phyloP scores from a whole-genome alignment of 64 coral and sea anemone species.

The Astreopora myriophthalma region DNA sequence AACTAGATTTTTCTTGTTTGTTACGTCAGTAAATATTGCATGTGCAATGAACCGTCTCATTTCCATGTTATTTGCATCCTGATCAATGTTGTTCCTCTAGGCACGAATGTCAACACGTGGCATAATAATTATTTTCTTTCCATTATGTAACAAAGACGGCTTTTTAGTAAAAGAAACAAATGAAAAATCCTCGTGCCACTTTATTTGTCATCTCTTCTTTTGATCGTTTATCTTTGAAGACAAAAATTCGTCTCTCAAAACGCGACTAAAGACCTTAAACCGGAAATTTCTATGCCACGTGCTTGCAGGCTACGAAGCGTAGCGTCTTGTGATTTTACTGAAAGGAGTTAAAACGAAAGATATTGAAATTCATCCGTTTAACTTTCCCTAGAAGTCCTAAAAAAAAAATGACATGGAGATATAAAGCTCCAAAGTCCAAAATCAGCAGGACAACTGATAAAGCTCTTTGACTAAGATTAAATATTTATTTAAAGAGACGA shows the following conservation, averaged over 20 bases:
- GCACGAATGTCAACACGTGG: constrained; percentile 16
- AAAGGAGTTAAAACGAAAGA: neutral
- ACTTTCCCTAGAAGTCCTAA: too few relatives aligned
- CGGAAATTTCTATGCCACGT: neutral
- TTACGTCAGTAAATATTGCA: neutral
- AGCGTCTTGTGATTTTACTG: neutral
- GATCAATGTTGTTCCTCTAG: neutral
- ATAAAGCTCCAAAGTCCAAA: neutral
- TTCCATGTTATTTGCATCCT: neutral
- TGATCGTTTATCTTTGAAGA: neutral
- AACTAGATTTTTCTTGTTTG: neutral
- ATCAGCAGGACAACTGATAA: neutral
- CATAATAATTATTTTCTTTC: constrained; percentile 1
- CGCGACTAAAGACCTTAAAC: neutral
- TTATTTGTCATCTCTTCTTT: neutral
- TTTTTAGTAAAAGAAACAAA: neutral
- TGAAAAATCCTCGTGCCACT: neutral
- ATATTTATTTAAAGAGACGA: neutral
- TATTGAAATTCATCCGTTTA: neutral
- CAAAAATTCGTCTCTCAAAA: neutral
- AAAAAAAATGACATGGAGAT: too few relatives aligned
- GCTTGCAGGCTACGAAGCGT: neutral
- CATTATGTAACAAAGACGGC: neutral
- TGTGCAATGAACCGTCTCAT: neutral
- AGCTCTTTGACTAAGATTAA: neutral